Evolutionary conservation across 2,113 vertebrate genomes (phyloP).

Genomic region (Dipodomys spectabilis): DNA sequence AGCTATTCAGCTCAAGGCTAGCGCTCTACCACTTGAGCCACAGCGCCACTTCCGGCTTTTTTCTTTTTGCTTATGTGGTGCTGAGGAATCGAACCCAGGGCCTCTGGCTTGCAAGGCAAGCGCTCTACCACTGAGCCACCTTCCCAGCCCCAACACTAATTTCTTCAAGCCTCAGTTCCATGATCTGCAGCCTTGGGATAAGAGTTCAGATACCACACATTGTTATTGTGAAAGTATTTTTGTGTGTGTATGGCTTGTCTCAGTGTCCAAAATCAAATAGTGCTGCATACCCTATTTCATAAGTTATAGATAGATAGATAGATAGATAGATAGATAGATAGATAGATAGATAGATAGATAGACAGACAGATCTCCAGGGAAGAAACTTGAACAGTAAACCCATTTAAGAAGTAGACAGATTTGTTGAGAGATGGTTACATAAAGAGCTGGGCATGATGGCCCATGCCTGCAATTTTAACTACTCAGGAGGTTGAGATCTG

Average conservation of each 20-base stretch:
- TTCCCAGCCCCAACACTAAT: not conserved
- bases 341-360: too few species aligned
- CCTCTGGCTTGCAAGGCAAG: too few species aligned
- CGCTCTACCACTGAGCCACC: too few species aligned
- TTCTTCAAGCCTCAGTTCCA: not conserved
- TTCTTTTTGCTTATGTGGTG: too few species aligned
- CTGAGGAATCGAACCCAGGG: too few species aligned
- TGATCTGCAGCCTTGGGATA: not conserved
- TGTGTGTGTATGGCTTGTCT: not conserved
- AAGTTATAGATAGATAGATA: not conserved
- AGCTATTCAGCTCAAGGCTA: too few species aligned
- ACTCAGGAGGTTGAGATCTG: too few species aligned
- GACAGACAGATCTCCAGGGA: not conserved
- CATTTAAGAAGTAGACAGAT: not conserved
- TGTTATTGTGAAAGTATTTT: not conserved
- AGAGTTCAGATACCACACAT: not conserved
- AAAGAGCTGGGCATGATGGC: not conserved
- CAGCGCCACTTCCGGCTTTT: too few species aligned
- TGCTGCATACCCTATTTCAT: not conserved
- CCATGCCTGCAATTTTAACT: not conserved
- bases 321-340: too few species aligned
- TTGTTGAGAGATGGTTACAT: not conserved
- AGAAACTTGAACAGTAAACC: conserved; percentile 28
- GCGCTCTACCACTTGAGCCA: too few species aligned
- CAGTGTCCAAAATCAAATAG: not conserved